These are phyloP conservation scores for Nemotelus pantherinus DNA, from an alignment of 2,888 invertebrate species.

Conservation along the genomic window DNA sequence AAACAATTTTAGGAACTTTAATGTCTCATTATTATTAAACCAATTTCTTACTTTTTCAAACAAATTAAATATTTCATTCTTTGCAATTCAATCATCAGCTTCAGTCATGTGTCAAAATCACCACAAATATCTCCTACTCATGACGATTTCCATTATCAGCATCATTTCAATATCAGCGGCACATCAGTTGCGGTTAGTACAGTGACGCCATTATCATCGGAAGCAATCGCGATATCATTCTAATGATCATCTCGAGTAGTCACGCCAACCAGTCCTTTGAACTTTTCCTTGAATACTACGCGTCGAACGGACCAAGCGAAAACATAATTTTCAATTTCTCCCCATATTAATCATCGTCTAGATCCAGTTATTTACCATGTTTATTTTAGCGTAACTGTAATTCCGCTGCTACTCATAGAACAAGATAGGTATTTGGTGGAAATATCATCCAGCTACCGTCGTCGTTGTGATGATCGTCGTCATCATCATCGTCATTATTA, in stretches of 20 bases:
- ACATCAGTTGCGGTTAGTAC: too few relatives aligned
- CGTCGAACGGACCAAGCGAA: neutral
- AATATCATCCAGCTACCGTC: neutral
- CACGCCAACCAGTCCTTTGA: constrained; percentile 22
- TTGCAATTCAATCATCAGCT: too few relatives aligned
- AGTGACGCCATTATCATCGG: too few relatives aligned
- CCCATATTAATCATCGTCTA: constrained; percentile 32
- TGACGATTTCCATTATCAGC: too few relatives aligned
- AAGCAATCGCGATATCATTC: neutral
- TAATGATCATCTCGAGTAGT: constrained; percentile 5
- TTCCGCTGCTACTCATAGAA: constrained; percentile 13
- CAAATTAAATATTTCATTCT: too few relatives aligned
- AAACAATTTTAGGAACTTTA: too few relatives aligned
- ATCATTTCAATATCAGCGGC: too few relatives aligned
- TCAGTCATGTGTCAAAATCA: too few relatives aligned
- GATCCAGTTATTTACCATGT: constrained; percentile 41
- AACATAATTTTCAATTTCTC: constrained; percentile 22
- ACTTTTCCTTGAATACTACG: neutral
- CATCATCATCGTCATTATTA: neutral
- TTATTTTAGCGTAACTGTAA: constrained; percentile 33
- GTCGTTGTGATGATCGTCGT: constrained; percentile 16
- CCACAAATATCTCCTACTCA: too few relatives aligned
- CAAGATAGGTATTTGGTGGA: constrained; percentile 2
- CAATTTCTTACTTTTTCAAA: too few relatives aligned
- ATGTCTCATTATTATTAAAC: too few relatives aligned